Evolutionary conservation across 2,113 vertebrate genomes (phyloP).

Genomic region (Prunella himalayana): DNA sequence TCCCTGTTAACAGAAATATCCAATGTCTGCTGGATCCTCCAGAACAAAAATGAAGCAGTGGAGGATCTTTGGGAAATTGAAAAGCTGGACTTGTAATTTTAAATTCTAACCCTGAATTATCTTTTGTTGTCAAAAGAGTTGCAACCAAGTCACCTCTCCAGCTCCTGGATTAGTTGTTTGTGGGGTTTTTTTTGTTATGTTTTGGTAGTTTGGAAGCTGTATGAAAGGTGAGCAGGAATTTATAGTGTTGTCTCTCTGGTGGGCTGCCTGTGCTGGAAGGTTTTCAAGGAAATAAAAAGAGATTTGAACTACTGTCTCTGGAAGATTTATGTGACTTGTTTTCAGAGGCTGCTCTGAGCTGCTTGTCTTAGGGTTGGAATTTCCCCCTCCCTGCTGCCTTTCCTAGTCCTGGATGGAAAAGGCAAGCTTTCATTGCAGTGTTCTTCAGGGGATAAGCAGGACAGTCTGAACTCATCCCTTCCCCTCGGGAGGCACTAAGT

Average conservation of each 20-base stretch:
- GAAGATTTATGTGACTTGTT: background rate
- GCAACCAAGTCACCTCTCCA: background rate
- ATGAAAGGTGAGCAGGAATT: background rate
- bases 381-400: rapidly evolving
- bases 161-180: background rate
- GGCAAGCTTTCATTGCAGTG: background rate
- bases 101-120: background rate
- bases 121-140: background rate
- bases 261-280: background rate
- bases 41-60: background rate
- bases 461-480: background rate
- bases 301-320: background rate
- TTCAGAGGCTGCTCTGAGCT: background rate
- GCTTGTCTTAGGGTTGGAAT: background rate
- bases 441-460: background rate
- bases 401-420: background rate
- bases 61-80: background rate
- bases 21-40: background rate
- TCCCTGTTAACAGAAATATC: background rate
- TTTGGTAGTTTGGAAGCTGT: background rate
- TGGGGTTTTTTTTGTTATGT: background rate
- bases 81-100: background rate
- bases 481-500: constrained; percentile 17
- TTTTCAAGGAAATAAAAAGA: background rate
- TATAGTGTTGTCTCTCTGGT: background rate